Evolutionary conservation across 2,113 vertebrate species (phyloP), one percentile per base, ranked within the genome.

Genomic region (Corythornis cristatus): DNA sequence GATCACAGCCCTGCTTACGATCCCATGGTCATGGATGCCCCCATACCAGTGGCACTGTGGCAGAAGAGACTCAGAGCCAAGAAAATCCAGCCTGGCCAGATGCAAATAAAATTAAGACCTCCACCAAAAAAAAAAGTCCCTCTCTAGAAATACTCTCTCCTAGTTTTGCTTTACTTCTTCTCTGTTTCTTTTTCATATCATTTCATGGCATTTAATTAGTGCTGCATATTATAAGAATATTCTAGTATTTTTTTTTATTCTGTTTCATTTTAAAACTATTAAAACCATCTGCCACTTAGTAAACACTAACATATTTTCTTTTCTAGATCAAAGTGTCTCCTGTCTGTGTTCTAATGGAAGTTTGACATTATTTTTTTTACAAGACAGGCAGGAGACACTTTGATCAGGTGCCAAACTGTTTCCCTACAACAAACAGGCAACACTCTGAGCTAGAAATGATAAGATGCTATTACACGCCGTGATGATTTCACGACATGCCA

Each of bases 321-420:
- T 91, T 81, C 92, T 83, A 96, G 80, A 96, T 96, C 95, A 96
- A 96, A 96, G 96, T 88, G 80, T 94, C 96, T 95, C 92, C 83
- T 90, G 90, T 71, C 95, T 94, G 61, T 86, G 90, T 91, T 86
- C 53, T 90, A 96, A 70, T 94, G 79, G 89, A 83, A 93, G 86
- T 92, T 93, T 90, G 80, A 96, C 92, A 77, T 35, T 88, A n/a
- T 91, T 83, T 83, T 85, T 93, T 93, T 95, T 80, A 93, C 86
- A 95, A 96, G 88, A 93, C 65, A 90, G 80, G 73, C 92, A 93
- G 92, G 86, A 95, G 86, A 72, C 68, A 92, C 96, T 96, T 96
- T 96, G 95, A 96, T 96, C 95, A 86, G 79, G 65, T 74, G 93
- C 96, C 96, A 96, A 88, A 88, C 72, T 64, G 68, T 67, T 95